Percentiles rank a stretch among this genome's conserved stretches.
phyloP scores from a whole-genome alignment of 2,888 invertebrate species.

The Caenorhabditis afra region DNA sequence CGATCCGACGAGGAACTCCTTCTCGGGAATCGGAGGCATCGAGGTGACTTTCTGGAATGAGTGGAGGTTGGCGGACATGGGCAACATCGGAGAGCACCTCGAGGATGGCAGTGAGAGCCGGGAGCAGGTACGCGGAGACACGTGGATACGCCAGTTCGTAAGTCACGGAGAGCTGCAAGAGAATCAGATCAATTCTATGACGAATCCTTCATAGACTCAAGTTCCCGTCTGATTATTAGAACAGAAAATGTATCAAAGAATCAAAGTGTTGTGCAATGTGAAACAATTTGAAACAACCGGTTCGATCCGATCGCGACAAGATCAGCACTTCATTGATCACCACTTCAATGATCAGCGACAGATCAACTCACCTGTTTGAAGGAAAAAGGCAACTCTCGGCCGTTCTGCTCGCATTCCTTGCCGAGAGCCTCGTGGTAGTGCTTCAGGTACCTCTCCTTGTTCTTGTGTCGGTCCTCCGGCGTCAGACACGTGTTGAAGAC shows the following conservation, averaged over 20 bases:
- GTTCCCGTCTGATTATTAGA: too few relatives aligned
- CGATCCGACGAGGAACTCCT: slow-evolving; percentile 8
- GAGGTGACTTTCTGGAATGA: slow-evolving; percentile 37
- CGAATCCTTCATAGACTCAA: too few relatives aligned
- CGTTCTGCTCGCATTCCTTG: slow-evolving; percentile 9
- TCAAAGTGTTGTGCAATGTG: slow-evolving; percentile 6
- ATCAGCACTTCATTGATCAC: slow-evolving; percentile 9
- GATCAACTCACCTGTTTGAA: slow-evolving; percentile 32
- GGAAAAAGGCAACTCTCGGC: slow-evolving; percentile 28
- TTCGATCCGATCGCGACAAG: neutral
- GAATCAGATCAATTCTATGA: neutral
- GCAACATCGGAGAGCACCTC: slow-evolving; percentile 28
- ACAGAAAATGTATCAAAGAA: neutral
- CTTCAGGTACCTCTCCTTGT: slow-evolving; percentile 40
- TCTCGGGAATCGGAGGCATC: slow-evolving; percentile 32
- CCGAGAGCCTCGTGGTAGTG: slow-evolving; percentile 24
- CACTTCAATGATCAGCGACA: neutral
- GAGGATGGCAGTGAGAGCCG: slow-evolving; percentile 35
- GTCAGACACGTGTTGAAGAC: slow-evolving; percentile 51
- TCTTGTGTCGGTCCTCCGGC: slow-evolving; percentile 37
- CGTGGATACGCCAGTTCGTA: slow-evolving; percentile 55
- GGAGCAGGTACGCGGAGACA: slow-evolving; percentile 52
- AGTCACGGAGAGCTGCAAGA: slow-evolving; percentile 25
- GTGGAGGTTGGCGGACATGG: neutral
- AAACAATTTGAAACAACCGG: slow-evolving; percentile 4